Evolutionary conservation across 1,140 invertebrate species (phyloP).

Genomic region (Bombus pascuorum): DNA sequence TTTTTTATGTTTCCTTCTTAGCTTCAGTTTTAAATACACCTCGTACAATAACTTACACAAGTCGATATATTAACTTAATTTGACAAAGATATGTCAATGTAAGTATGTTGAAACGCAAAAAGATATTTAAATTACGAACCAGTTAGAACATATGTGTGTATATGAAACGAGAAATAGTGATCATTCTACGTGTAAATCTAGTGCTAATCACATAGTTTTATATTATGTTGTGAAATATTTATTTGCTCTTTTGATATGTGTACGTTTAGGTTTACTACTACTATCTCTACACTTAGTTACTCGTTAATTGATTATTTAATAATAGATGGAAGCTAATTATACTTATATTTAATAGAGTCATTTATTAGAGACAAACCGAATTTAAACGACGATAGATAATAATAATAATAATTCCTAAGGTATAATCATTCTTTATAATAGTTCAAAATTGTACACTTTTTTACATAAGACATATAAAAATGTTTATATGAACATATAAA

Average conservation of each 20-base stretch:
- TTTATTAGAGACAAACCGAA: too few species aligned
- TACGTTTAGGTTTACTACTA: too few species aligned
- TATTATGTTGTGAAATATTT: too few species aligned
- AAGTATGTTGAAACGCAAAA: neutral
- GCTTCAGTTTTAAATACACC: too few species aligned
- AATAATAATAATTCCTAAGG: too few species aligned
- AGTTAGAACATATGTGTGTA: too few species aligned
- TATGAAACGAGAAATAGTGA: too few species aligned
- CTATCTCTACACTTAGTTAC: neutral
- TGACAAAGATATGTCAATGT: neutral
- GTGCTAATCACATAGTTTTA: neutral
- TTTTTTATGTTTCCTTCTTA: too few species aligned
- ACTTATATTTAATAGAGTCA: neutral
- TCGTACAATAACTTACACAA: too few species aligned
- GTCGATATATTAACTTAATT: neutral
- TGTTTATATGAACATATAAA: neutral
- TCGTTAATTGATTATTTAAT: neutral
- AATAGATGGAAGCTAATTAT: neutral
- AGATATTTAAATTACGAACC: neutral
- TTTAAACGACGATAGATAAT: too few species aligned
- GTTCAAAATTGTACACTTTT: neutral
- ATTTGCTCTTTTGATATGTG: too few species aligned
- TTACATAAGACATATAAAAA: neutral
- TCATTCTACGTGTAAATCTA: neutral
- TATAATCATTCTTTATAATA: neutral